Percentiles rank a stretch among this genome's conserved stretches.
Evolutionary conservation across 1,140 invertebrate genomes (phyloP).

Genomic region (Oryctes rhinoceros): DNA sequence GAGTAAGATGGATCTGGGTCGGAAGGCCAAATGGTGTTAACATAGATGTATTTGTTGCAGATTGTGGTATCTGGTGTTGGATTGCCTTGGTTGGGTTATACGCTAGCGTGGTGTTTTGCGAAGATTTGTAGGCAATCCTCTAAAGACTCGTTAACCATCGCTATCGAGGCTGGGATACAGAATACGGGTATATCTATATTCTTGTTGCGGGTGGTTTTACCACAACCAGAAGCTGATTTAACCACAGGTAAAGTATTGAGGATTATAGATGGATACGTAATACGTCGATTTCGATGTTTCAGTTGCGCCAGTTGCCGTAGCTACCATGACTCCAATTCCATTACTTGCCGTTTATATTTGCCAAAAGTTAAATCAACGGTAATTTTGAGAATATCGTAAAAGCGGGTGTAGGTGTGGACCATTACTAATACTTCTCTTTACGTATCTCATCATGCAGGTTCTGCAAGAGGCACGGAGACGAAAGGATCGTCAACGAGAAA

Average conservation of each 20-base stretch:
- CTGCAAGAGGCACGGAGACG: no score
- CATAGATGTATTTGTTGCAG: slow-evolving; percentile 61
- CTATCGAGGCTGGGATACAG: slow-evolving; percentile 93
- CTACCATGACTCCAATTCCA: slow-evolving; percentile 93
- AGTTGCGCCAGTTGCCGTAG: slow-evolving; percentile 87
- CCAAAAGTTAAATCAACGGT: slow-evolving; percentile 64
- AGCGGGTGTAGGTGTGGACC: not conserved
- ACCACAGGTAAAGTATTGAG: slow-evolving; percentile 71
- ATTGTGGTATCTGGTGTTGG: slow-evolving; percentile 83
- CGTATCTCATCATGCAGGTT: no score
- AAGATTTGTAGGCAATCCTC: slow-evolving; percentile 68
- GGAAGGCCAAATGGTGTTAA: not conserved
- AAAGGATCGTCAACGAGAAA: no score
- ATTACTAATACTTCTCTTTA: no score
- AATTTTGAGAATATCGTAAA: slow-evolving; percentile 9
- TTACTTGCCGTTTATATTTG: slow-evolving; percentile 70
- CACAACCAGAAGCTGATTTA: slow-evolving; percentile 79
- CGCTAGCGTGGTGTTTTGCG: slow-evolving; percentile 73
- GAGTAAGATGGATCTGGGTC: slow-evolving; percentile 67
- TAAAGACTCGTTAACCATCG: slow-evolving; percentile 82
- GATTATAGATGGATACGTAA: not conserved
- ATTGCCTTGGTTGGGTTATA: slow-evolving; percentile 89
- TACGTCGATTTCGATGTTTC: slow-evolving; percentile 49
- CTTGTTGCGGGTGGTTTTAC: slow-evolving; percentile 75
- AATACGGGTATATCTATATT: slow-evolving; percentile 94